A percentile compares a stretch with the other conserved stretches of the same genome.
These are phyloP conservation scores for Aphis craccivora DNA, from an alignment of 1,140 invertebrate genomes.

Conservation along the genomic window DNA sequence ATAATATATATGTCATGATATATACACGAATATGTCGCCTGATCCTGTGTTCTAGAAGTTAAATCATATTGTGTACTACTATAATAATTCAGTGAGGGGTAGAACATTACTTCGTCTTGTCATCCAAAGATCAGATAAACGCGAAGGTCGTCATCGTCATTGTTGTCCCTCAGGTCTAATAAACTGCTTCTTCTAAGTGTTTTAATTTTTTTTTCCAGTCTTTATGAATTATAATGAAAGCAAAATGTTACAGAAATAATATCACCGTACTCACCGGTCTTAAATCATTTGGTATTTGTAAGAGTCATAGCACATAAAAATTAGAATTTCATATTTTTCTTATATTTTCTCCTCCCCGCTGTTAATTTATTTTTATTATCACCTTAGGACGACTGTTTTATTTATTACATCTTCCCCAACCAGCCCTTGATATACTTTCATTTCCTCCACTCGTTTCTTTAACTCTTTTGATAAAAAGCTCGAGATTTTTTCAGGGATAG, in stretches of 20 bases:
- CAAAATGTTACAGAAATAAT: conserved; percentile 41
- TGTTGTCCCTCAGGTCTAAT: conserved; percentile 39
- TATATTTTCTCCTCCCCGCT: conserved; percentile 10
- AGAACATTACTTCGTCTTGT: conserved; percentile 41
- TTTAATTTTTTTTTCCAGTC: conserved; percentile 34
- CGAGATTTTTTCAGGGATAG: conserved; percentile 44
- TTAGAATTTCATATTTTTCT: conserved; percentile 56
- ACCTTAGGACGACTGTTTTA: conserved; percentile 53
- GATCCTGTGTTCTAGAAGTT: not conserved
- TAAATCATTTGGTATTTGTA: conserved; percentile 41
- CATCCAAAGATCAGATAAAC: conserved; percentile 49
- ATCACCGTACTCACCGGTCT: conserved; percentile 38
- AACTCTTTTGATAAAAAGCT: conserved; percentile 57
- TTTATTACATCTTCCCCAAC: conserved; percentile 14
- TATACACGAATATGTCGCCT: not conserved
- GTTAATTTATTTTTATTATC: conserved; percentile 58
- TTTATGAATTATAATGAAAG: conserved; percentile 38
- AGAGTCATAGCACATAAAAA: not conserved
- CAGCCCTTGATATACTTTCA: not conserved
- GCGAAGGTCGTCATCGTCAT: conserved; percentile 33
- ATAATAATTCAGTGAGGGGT: conserved; percentile 16
- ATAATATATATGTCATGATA: not conserved
- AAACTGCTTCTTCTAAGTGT: conserved; percentile 42
- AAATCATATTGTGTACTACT: not conserved
- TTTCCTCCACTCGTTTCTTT: conserved; percentile 53